Conservation (phyloP, 2,797 vertebrate genomes). For the Bryconaethiops microstoma region DNA sequence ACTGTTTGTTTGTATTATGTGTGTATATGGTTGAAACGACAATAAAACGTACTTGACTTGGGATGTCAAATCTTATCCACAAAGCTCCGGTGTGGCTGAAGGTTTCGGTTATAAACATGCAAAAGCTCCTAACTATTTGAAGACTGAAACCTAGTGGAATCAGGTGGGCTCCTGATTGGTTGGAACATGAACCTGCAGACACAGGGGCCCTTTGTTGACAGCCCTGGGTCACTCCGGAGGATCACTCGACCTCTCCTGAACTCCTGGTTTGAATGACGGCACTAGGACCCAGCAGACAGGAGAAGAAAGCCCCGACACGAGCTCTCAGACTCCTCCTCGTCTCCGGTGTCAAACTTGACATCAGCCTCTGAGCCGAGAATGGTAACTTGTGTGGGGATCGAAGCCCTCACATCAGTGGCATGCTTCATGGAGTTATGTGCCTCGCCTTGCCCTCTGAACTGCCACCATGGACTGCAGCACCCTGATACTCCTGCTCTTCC, state of each 20-base stretch:
- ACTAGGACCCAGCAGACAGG: constrained; percentile 81
- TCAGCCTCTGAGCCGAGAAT: constrained; percentile 81
- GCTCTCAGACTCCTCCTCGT: constrained; percentile 82
- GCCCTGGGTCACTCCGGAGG: constrained; percentile 6
- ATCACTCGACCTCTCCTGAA: constrained; percentile 74
- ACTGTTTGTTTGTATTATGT: no score
- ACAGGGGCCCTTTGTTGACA: no score
- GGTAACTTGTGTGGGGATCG: constrained; percentile 79
- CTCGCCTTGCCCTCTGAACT: constrained; percentile 84
- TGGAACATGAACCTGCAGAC: no score
- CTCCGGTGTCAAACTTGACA: constrained; percentile 88
- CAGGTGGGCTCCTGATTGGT: no score
- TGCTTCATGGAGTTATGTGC: constrained; percentile 92
- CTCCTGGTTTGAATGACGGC: constrained; percentile 50
- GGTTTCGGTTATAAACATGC: no score
- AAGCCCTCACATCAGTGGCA: constrained; percentile 86
- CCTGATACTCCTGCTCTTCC: constrained; percentile 77
- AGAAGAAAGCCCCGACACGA: constrained; percentile 3
- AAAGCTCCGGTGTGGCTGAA: no score
- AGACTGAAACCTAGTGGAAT: no score
- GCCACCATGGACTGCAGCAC: constrained; percentile 91
- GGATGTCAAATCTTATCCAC: no score
- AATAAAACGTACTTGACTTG: no score
- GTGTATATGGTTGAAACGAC: no score
- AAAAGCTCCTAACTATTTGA: no score